Base-by-base conservation (phyloP, 2,888 invertebrate species). In the Standfussiana lucernea region DNA sequence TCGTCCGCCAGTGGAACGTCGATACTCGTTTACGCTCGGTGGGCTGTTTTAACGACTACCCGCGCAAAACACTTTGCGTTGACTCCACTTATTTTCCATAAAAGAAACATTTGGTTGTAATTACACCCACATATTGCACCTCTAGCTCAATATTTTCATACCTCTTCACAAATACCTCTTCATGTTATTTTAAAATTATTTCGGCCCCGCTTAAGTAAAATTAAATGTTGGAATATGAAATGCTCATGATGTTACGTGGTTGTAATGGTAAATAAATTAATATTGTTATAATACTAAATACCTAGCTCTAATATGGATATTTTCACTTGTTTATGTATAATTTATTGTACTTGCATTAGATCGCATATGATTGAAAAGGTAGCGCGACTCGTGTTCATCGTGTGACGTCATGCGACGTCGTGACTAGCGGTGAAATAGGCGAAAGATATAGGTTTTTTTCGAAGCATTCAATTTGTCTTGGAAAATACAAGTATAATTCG, bases 41-140 rank as follows among this genome's bases (percentile, higher is more conserved):
- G 83, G 79, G 77, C 85, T 87, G 81, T 85, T 87, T 87, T 87
- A 87, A 87, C 87, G 87, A 87, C 61, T 74, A 66, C 77, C 50
- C 86, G 75, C 76, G 75, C 71, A 10, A 67, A 72, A 76, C 53
- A 72, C 88, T 80, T 72, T 71, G 75, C 85, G 53, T 61, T 59
- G 53, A 81, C 88, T 85, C 77, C 70, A 88, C 78, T 85, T 80
- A 79, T 66, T 79, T 85, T 77, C 72, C 71, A 87, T 86, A 80
- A 87, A 88, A 88, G 83, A 88, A 88, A 88, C 87, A 88, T 88
- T 85, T 82, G 73, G 74, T 85, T 77, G 61, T 80, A 87, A 88
- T 88, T 88, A 83, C 79, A 61, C 18, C 72, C 75, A 67, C 74
- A 64, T 56, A 76, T 62, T 78, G 65, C 69, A 75, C 73, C 80